Conservation (phyloP, 1,140 invertebrate species). For the Drosophila asahinai region DNA sequence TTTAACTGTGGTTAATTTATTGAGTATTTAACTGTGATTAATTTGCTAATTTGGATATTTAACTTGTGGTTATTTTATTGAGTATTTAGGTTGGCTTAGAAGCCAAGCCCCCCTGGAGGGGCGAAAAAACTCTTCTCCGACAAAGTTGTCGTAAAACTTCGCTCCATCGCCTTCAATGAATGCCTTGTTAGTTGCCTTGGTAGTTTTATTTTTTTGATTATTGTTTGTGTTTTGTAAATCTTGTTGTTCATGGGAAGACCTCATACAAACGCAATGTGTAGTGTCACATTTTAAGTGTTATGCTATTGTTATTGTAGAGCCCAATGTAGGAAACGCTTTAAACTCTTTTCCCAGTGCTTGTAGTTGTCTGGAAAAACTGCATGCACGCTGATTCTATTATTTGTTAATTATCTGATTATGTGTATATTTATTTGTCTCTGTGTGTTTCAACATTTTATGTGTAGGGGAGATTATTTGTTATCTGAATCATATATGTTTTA, state of each 20-base stretch:
- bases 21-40: no score
- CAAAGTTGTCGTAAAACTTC: neutral
- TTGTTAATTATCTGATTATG: neutral
- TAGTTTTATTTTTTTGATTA: no score
- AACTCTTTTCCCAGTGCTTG: conserved; percentile 1
- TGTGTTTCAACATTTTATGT: neutral
- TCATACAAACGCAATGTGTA: neutral
- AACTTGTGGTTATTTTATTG: conserved; percentile 25
- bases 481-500: neutral
- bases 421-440: neutral
- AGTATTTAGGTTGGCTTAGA: conserved; percentile 24
- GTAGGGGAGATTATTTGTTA: neutral
- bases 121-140: conserved; percentile 27
- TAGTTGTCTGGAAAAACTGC: neutral
- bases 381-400: neutral
- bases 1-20: neutral
- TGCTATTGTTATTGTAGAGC: neutral
- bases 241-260: no score
- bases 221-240: no score
- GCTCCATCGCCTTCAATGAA: no score
- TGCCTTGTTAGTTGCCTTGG: no score
- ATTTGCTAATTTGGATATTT: no score
- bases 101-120: conserved; percentile 19
- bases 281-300: conserved; percentile 6
- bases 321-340: neutral